Base-by-base conservation (phyloP, 2,888 invertebrate species). In the Ennomos quercinarius region DNA sequence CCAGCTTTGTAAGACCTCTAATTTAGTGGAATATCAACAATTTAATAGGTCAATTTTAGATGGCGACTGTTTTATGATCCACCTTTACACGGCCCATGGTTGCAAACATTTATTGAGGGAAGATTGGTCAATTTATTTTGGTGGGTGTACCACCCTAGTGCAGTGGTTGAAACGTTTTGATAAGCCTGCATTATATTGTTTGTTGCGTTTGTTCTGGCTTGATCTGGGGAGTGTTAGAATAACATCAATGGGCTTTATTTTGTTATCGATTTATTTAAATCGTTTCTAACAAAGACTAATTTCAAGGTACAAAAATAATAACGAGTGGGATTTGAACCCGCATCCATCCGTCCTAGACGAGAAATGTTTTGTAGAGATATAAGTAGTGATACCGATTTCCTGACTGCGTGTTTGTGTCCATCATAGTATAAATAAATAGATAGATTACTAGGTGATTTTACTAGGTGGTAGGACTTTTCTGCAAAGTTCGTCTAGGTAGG, bases 141-240 rank as follows among this genome's bases (percentile, higher is more conserved):
- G 49, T n/a, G 8, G 10, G 34, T 35, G 35, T 49, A 41, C 9
- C 49, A 49, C 49, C 49, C 49, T 5, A 48, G 5, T 36, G 38
- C 38, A 39, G 12, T 41, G 49, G 49, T 41, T 10, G 39, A 53
- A 45, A 45, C 11, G 35, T 39, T 45, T 52, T 45, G 27, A 75
- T 73, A 72, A 50, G 39, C 49, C 50, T 10, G 11, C 13, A 54
- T 34, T 17, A n/a, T 35, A 44, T 44, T 57, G 45, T 50, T 57
- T 57, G 57, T 45, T 50, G 11, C 45, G 44, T 57, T 50, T 44
- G 49, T 57, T 50, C 44, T 57, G 27, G 35, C 40, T 44, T 39
- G 43, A 55, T 56, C 10, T 48, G 56, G 38, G 55, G 56, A 27
- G 56, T 48, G 55, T 48, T 55, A 13, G 44, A 12, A 35, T 39